Conservation (phyloP, 2,113 vertebrate genomes). For the Hippocampus abdominalis region DNA sequence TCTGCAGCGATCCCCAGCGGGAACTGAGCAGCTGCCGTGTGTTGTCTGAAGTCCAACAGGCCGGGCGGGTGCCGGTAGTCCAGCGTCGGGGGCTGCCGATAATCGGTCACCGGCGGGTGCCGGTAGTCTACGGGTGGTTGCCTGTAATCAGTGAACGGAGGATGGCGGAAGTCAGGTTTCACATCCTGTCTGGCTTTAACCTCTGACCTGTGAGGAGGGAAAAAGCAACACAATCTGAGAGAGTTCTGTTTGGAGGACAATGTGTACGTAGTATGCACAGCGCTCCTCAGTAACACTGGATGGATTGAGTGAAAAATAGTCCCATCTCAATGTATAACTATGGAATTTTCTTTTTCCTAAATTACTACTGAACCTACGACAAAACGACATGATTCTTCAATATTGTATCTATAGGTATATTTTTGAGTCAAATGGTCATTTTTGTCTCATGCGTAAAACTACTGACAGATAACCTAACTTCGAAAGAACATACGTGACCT, state of each 20-base stretch:
- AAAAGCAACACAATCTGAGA: constrained; percentile 33
- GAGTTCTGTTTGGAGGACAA: not conserved
- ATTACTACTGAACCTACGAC: too few relatives aligned
- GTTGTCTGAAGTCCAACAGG: constrained; percentile 91
- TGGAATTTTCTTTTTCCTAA: too few relatives aligned
- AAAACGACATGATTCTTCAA: too few relatives aligned
- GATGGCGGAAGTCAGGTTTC: constrained; percentile 95
- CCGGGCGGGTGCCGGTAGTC: constrained; percentile 92
- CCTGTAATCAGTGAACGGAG: constrained; percentile 91
- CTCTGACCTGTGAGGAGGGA: constrained; percentile 86
- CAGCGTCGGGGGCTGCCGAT: constrained; percentile 87
- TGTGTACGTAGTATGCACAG: not conserved
- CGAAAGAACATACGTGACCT: too few relatives aligned
- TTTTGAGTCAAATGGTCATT: too few relatives aligned
- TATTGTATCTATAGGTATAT: too few relatives aligned
- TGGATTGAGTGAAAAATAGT: not conserved
- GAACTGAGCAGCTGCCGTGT: constrained; percentile 84
- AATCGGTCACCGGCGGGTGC: constrained; percentile 89
- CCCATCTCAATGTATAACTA: too few relatives aligned
- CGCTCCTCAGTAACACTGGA: not conserved
- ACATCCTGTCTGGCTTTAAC: constrained; percentile 98
- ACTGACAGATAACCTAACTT: too few relatives aligned
- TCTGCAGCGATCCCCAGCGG: constrained; percentile 77
- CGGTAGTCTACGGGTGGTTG: constrained; percentile 95
- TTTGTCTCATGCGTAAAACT: too few relatives aligned